These are phyloP conservation scores for Sebastes trivittatus DNA, from an alignment of 2,797 vertebrate species.

Conservation along the genomic window DNA sequence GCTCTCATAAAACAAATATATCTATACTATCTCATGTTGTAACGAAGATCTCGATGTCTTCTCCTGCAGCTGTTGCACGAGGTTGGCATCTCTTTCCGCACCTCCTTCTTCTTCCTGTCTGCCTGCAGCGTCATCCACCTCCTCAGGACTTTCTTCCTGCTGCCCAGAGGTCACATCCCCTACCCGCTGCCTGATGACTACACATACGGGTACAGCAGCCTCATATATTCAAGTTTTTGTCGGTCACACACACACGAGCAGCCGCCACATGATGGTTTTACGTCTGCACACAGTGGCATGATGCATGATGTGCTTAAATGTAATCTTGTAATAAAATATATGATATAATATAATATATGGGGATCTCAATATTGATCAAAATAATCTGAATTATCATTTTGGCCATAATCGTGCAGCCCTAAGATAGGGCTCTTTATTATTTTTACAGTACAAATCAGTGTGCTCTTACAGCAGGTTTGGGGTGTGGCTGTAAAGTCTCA, in stretches of 20 bases:
- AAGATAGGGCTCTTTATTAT: too few species aligned
- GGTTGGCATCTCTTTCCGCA: constrained; percentile 78
- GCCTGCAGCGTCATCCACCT: constrained; percentile 85
- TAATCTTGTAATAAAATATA: too few species aligned
- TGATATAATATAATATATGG: too few species aligned
- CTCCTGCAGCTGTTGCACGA: constrained; percentile 85
- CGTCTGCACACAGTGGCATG: too few species aligned
- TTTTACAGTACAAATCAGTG: too few species aligned
- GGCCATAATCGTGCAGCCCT: too few species aligned
- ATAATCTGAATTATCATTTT: too few species aligned
- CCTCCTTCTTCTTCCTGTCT: constrained; percentile 88
- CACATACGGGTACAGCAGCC: constrained; percentile 85
- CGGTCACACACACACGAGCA: rapidly evolving
- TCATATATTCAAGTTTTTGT: too few species aligned
- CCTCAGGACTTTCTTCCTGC: constrained; percentile 87
- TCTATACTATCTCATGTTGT: background rate
- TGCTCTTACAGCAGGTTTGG: background rate
- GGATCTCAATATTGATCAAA: too few species aligned
- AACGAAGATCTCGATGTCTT: background rate
- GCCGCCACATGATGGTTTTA: too few species aligned
- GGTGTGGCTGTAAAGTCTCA: rapidly evolving
- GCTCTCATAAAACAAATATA: background rate
- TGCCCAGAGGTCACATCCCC: constrained; percentile 87
- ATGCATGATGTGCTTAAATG: too few species aligned
- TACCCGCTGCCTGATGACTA: constrained; percentile 86